Percentiles rank a stretch among this genome's conserved stretches.
These are phyloP conservation scores for Operophtera brumata DNA, from an alignment of 2,888 invertebrate genomes.

Conservation along the genomic window DNA sequence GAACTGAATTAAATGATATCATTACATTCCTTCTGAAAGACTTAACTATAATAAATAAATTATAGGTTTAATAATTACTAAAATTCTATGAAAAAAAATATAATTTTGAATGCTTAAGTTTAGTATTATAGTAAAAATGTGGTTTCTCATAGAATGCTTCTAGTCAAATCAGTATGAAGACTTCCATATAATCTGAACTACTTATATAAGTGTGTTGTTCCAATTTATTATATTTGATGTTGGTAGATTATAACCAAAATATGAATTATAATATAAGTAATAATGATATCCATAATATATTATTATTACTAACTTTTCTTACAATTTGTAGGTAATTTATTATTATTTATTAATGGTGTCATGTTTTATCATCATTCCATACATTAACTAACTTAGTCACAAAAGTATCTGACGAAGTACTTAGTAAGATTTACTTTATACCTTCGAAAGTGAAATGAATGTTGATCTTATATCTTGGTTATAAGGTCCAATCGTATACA, in stretches of 20 bases:
- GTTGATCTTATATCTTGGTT: conserved; percentile 13
- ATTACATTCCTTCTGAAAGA: conserved; percentile 19
- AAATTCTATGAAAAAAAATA: not conserved
- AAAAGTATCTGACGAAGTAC: not conserved
- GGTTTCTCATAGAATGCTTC: conserved; percentile 22
- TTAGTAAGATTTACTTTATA: not conserved
- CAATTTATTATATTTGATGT: conserved; percentile 3
- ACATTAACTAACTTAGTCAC: not conserved
- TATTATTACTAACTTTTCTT: not conserved
- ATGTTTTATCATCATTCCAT: too few relatives aligned
- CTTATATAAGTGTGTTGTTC: conserved; percentile 1
- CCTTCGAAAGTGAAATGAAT: not conserved
- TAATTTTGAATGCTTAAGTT: too few relatives aligned
- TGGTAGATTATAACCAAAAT: conserved; percentile 1
- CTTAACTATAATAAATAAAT: not conserved
- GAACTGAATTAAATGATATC: not conserved
- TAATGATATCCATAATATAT: not conserved
- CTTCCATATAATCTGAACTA: not conserved
- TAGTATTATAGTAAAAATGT: conserved; percentile 7
- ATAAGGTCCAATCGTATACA: conserved; percentile 16
- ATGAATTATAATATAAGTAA: not conserved
- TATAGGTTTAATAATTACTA: not conserved
- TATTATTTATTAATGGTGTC: not conserved
- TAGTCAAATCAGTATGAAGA: conserved; percentile 33
- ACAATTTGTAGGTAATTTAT: not conserved